Percentiles rank a stretch among this genome's conserved stretches.
phyloP scores from a whole-genome alignment of 2,888 invertebrate genomes.

The Tridacna gigas region DNA sequence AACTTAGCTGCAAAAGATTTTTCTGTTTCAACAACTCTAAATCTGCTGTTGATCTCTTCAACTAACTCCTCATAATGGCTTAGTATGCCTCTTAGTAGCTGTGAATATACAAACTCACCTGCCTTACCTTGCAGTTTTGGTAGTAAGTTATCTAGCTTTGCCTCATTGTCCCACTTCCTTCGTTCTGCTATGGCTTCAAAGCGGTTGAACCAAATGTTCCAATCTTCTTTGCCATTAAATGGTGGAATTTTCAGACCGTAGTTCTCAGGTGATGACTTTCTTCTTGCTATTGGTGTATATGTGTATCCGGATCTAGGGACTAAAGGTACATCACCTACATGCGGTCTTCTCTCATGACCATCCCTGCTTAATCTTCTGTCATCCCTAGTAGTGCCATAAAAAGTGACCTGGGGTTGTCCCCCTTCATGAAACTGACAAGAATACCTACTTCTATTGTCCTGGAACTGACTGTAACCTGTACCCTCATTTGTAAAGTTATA shows the following conservation, averaged over 20 bases:
- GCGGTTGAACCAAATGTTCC: constrained; percentile 31
- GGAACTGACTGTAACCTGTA: too few species aligned
- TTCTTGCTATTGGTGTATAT: too few species aligned
- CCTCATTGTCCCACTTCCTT: constrained; percentile 15
- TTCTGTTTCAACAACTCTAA: constrained; percentile 34
- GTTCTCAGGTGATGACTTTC: background rate
- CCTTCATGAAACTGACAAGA: too few species aligned
- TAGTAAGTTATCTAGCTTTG: constrained; percentile 39
- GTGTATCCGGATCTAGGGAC: too few species aligned
- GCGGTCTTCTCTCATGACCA: too few species aligned
- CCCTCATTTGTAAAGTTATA: too few species aligned
- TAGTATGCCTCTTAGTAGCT: constrained; percentile 16
- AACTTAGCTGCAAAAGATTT: constrained; percentile 44
- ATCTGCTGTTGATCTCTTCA: constrained; percentile 19
- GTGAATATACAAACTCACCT: constrained; percentile 47
- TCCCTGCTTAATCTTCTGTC: too few species aligned
- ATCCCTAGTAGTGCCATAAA: too few species aligned
- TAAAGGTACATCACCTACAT: too few species aligned
- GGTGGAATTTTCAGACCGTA: constrained; percentile 2
- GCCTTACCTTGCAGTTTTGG: constrained; percentile 48
- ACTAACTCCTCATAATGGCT: constrained; percentile 16
- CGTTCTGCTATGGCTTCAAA: constrained; percentile 35
- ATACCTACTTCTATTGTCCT: too few species aligned
- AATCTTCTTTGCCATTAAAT: constrained; percentile 26
- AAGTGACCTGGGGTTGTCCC: too few species aligned